These are phyloP conservation scores for Ptilorrhoa leucosticta DNA, from an alignment of 2,113 vertebrate species.

Conservation along the genomic window DNA sequence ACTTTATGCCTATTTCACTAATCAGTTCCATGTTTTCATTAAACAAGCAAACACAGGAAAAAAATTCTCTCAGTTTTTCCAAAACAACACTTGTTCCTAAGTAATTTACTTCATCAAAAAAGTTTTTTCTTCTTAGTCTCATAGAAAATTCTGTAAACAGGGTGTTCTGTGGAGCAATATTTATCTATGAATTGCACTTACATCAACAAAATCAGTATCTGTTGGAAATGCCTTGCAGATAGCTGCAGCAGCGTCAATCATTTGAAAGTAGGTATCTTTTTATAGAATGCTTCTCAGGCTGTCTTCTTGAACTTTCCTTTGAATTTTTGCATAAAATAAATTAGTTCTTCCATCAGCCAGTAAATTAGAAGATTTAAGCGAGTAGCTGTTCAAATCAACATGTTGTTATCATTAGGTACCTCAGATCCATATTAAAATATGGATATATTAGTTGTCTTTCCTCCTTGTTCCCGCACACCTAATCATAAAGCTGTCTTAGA, in stretches of 20 bases:
- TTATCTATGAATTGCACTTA: neutral
- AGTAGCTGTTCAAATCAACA: slow-evolving; percentile 12
- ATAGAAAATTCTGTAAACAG: neutral
- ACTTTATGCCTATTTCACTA: neutral
- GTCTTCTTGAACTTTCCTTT: slow-evolving; percentile 12
- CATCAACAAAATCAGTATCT: neutral
- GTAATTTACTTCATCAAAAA: neutral
- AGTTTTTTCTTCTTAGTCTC: neutral
- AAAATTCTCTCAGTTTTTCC: neutral
- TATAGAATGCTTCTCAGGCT: neutral
- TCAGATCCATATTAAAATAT: slow-evolving; percentile 26
- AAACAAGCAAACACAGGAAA: neutral
- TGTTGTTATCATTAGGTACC: slow-evolving; percentile 7
- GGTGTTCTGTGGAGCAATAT: neutral
- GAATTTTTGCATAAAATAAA: slow-evolving; percentile 44
- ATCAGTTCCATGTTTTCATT: neutral
- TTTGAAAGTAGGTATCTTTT: neutral
- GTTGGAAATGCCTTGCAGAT: neutral
- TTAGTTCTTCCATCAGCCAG: neutral
- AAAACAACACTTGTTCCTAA: neutral
- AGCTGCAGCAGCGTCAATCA: neutral
- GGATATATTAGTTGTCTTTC: neutral
- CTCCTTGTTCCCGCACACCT: neutral
- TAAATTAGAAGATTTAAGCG: slow-evolving; percentile 1
- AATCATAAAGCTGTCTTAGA: neutral